These are phyloP conservation scores for Lepilemur septentrionalis DNA, from an alignment of 2,797 vertebrate genomes.

Conservation along the genomic window DNA sequence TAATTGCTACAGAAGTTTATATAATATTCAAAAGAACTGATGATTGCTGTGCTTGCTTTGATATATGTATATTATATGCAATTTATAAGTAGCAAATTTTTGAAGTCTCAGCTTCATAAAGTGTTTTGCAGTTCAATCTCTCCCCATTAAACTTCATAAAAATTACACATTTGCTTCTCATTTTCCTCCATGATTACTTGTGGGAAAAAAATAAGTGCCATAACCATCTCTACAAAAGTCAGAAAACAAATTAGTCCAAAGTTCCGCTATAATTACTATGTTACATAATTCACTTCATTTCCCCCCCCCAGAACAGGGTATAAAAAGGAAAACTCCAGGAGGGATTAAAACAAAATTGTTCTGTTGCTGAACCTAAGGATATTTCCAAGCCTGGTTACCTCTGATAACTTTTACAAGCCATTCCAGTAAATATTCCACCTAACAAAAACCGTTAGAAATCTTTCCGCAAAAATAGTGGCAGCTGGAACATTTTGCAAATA, in stretches of 20 bases:
- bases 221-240: background rate
- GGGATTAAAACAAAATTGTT: conserved; percentile 50
- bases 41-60: background rate
- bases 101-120: background rate
- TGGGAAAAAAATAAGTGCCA: background rate
- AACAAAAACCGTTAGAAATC: background rate
- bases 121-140: conserved; percentile 9
- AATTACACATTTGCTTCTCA: background rate
- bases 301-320: background rate
- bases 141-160: background rate
- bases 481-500: background rate
- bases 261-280: conserved; percentile 42
- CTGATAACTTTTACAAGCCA: conserved; percentile 34
- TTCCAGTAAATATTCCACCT: conserved; percentile 37
- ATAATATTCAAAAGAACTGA: background rate
- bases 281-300: conserved; percentile 35
- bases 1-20: background rate
- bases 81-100: conserved; percentile 9
- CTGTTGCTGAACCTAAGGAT: conserved; percentile 1
- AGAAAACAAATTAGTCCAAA: conserved; percentile 49
- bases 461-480: background rate
- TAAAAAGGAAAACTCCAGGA: conserved; percentile 26
- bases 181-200: conserved; percentile 17
- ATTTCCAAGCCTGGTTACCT: conserved; percentile 35
- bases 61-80: background rate